Evolutionary conservation across 2,888 invertebrate genomes (phyloP).

Genomic region (Macaria notata): DNA sequence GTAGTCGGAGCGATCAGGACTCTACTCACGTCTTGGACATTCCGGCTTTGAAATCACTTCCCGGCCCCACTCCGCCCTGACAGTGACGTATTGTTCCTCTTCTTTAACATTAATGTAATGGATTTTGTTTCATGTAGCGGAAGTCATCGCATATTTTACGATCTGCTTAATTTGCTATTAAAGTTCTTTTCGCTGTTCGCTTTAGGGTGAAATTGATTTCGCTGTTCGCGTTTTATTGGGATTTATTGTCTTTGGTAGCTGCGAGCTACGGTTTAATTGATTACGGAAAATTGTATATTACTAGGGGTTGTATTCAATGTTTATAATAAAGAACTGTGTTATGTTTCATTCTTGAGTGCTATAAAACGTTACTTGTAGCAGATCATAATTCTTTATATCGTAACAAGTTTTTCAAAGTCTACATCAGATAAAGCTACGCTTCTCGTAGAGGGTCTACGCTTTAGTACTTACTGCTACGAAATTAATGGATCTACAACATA

Average conservation of each 20-base stretch:
- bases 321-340: background rate
- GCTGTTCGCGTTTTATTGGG: conserved; percentile 10
- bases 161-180: conserved; percentile 52
- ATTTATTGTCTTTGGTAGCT: conserved; percentile 7
- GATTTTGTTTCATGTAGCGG: conserved; percentile 74
- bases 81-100: conserved; percentile 78
- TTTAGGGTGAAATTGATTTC: conserved; percentile 13
- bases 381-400: no score
- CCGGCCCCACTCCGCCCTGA: conserved; percentile 64
- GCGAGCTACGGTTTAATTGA: conserved; percentile 6
- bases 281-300: background rate
- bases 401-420: no score
- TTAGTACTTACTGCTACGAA: no score
- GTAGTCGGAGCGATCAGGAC: conserved; percentile 61
- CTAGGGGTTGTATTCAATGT: background rate
- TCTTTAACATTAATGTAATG: conserved; percentile 78
- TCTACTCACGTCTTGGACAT: conserved; percentile 73
- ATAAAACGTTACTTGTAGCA: no score
- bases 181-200: conserved; percentile 39
- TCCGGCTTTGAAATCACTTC: conserved; percentile 78
- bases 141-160: conserved; percentile 69
- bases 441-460: no score
- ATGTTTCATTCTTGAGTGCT: no score
- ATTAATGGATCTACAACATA: no score
- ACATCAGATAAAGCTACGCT: no score